Evolutionary conservation across 2,113 vertebrate genomes (phyloP), one percentile per base, ranked within the genome.

Genomic region (Phalacrocorax pelagicus): DNA sequence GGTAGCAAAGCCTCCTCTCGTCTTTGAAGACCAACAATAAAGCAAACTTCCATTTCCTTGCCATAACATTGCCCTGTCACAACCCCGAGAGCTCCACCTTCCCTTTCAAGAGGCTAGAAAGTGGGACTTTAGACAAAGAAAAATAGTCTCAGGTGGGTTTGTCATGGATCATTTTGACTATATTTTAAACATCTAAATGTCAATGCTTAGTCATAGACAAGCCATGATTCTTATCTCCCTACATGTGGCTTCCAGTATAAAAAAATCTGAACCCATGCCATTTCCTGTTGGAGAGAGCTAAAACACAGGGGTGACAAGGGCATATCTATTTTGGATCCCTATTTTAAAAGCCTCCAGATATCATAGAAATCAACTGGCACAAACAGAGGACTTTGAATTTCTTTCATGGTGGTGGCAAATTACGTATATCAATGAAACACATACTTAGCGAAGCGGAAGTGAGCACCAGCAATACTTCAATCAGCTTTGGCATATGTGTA

Each of bases 401-500:
- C 98, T 97, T 97, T 97, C 96, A 96, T 74, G 89, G 97, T 11
- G 51, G 90, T 54, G 97, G 98, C 96, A 66, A 90, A 93, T 92
- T 51, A 88, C 72, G 97, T 96, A 92, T 98, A 98, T 98, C 98
- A 98, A 97, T 96, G 97, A 83, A 91, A 96, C 97, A 91, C 98
- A 97, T 29, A 95, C 94, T 97, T 82, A 82, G 93, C 10, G 17
- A 75, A 84, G 90, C 97, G 98, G 98, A 98, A 98, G 97, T 32
- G 90, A 92, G 80, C 63, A 26, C 97, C 98, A 97, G 97, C 97
- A 96, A 98, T 97, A 89, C 96, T 96, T 98, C 98, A 97, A 98
- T 98, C 98, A 98, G 95, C 92, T 80, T 59, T 98, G 98, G 98
- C 98, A 98, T 92, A 97, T 98, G 98, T 98, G 70, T 98, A 98